These are phyloP conservation scores for Limnephilus rhombicus DNA, from an alignment of 2,888 invertebrate species.

Conservation along the genomic window DNA sequence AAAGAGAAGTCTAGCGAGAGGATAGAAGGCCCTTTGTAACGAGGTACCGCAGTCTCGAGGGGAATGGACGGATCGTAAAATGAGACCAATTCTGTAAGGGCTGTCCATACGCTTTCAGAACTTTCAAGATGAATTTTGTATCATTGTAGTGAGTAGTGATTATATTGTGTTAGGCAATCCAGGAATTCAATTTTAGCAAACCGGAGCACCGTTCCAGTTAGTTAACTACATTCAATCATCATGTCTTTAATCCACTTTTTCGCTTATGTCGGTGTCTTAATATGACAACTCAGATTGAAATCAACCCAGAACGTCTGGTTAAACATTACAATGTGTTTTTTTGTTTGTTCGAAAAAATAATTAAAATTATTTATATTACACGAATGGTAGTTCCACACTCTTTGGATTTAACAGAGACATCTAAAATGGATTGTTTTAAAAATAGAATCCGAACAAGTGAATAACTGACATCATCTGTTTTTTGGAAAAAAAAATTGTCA, in stretches of 20 bases:
- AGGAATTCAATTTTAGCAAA: neutral
- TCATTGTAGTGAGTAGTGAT: neutral
- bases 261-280: neutral
- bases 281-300: no score
- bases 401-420: no score
- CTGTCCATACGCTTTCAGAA: neutral
- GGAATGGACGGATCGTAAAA: slow-evolving; percentile 22
- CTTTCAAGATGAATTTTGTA: neutral
- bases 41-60: slow-evolving; percentile 12
- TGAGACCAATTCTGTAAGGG: neutral
- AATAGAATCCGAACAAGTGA: no score
- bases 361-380: no score
- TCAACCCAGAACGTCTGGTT: no score
- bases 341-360: no score
- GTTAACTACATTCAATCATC: neutral
- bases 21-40: slow-evolving; percentile 7
- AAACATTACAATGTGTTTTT: no score
- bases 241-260: neutral
- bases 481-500: no score
- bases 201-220: neutral
- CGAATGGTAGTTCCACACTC: no score
- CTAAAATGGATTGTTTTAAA: no score
- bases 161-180: neutral
- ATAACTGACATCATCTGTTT: no score
- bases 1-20: slow-evolving; percentile 20